These are phyloP conservation scores for Hydrocynus forskahlii DNA, from an alignment of 2,797 vertebrate genomes.

Conservation along the genomic window DNA sequence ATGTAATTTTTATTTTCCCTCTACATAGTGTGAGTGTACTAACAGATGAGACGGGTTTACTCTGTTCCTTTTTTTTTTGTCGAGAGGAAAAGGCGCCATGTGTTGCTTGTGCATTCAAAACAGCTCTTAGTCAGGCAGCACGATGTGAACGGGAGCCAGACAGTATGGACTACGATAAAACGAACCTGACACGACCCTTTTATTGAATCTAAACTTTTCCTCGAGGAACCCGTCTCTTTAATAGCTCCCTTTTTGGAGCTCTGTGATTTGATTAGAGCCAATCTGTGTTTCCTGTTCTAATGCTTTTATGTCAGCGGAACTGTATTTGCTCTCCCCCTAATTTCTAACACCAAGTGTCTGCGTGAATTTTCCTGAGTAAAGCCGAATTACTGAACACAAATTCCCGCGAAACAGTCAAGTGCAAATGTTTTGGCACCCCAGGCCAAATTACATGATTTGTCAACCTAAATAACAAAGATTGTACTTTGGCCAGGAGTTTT, in stretches of 20 bases:
- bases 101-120: background rate
- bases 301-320: background rate
- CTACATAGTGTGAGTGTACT: slow-evolving; percentile 4
- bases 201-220: slow-evolving; percentile 3
- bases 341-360: background rate
- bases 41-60: slow-evolving; percentile 29
- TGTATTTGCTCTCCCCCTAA: background rate
- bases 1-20: slow-evolving; percentile 42
- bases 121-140: background rate
- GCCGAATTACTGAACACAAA: background rate
- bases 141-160: background rate
- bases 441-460: no score
- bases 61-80: slow-evolving; percentile 42
- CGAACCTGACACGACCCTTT: background rate
- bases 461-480: no score
- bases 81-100: background rate
- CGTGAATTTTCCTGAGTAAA: background rate
- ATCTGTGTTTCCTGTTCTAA: background rate
- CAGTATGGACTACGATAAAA: background rate
- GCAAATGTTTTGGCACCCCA: no score
- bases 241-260: slow-evolving; percentile 26
- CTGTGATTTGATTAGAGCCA: background rate
- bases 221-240: slow-evolving; percentile 32
- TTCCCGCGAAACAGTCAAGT: no score
- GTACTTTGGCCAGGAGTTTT: no score